phyloP scores from a whole-genome alignment of 2,888 invertebrate species.

The Agrilus cyanescens region DNA sequence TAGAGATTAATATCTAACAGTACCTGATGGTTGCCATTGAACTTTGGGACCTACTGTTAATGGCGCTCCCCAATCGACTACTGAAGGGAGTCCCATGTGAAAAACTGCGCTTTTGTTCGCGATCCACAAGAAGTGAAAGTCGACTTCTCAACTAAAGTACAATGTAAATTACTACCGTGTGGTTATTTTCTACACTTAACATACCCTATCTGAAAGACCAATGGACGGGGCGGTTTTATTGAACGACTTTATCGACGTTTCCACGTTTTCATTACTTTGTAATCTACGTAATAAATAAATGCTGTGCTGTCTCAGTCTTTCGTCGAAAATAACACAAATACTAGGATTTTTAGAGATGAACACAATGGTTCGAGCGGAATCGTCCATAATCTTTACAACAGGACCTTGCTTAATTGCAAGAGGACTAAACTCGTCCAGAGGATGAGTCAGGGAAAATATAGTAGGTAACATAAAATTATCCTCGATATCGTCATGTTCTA shows the following conservation, averaged over 20 bases:
- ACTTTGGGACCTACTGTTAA: slow-evolving; percentile 33
- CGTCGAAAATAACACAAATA: slow-evolving; percentile 70
- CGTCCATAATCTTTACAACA: slow-evolving; percentile 49
- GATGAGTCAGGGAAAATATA: slow-evolving; percentile 78
- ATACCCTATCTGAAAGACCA: slow-evolving; percentile 23
- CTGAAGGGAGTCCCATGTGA: slow-evolving; percentile 24
- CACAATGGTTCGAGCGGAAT: slow-evolving; percentile 49
- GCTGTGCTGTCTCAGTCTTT: slow-evolving; percentile 64
- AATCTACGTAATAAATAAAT: slow-evolving; percentile 72
- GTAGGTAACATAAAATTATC: slow-evolving; percentile 50
- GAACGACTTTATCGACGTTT: slow-evolving; percentile 22
- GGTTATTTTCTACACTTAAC: not conserved
- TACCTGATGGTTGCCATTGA: slow-evolving; percentile 41
- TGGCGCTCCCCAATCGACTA: slow-evolving; percentile 21
- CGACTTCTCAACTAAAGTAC: slow-evolving; percentile 26
- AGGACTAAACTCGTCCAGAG: slow-evolving; percentile 83
- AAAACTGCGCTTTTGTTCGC: slow-evolving; percentile 17
- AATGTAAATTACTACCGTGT: not conserved
- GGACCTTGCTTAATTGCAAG: slow-evolving; percentile 58
- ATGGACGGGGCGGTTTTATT: slow-evolving; percentile 18
- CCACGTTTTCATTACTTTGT: slow-evolving; percentile 50
- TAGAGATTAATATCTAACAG: slow-evolving; percentile 20
- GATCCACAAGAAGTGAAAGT: slow-evolving; percentile 26
- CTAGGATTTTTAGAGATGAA: slow-evolving; percentile 69
- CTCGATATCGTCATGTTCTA: not conserved